Evolutionary conservation across 2,888 invertebrate species (phyloP), one percentile per base, ranked within the genome.

Genomic region (Cacoxenus indagator): DNA sequence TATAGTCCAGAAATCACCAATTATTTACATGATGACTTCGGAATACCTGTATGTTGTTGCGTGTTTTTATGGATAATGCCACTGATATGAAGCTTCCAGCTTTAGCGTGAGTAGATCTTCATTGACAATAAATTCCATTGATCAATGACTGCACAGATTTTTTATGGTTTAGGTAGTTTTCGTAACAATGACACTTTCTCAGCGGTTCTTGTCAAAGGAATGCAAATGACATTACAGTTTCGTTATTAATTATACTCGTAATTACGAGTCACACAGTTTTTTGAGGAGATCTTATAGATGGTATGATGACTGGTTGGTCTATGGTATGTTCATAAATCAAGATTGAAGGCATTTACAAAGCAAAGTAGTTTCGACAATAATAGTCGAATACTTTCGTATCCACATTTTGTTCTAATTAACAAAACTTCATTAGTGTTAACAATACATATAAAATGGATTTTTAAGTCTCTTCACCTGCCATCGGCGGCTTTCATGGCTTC

Each of bases 391-490:
- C 11, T 55, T 22, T 3, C 22, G 55, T 24, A 55, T 24, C 55
- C 51, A 71, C 72, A 75, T 75, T 72, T 71, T 76, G 72, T 70
- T 59, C 73, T 78, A 76, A 78, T 78, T 78, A 78, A 76, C 75
- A 76, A 74, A 78, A 67, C 74, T 76, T 73, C 73, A 74, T 75
- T 76, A 71, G 70, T 76, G 75, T 76, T 51, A 48, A 72, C 65
- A 51, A 54, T 65, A 54, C 19, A 74, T 74, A 75, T 73, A 69
- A 76, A 75, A 73, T 67, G 61, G 69, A 74, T 69, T 73, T 72
- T 61, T 68, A 29, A 59, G 37, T 59, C 37, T 11, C 31, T 59
- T 59, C 59, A 37, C 31, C 59, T 59, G 55, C 55, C 55, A 11
- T 26, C 19, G 55, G 55, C 55, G 55, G 55, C 55, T 27, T 55